Evolutionary conservation across 2,113 vertebrate species (phyloP), one percentile per base, ranked within the genome.

Genomic region (Seriola quinqueradiata): DNA sequence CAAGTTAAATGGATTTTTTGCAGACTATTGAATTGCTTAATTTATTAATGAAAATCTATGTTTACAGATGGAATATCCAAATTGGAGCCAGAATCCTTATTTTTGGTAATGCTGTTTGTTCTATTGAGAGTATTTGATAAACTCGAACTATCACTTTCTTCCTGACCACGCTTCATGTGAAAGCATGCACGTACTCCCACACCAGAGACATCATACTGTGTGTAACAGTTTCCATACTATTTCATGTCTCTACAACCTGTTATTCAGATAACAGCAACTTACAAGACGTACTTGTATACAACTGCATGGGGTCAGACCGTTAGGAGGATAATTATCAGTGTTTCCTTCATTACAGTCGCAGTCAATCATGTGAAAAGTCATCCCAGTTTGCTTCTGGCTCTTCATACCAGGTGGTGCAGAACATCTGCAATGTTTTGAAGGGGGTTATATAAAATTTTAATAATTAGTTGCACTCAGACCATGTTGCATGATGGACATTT

Each of bases 1-100:
- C 71, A 73, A 90, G 46, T 61, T 81, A 65, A 83, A 90, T 90
- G 8, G 75, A 74, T 87, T 83, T 83, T 88, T 85, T 75, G 59
- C 70, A 82, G 75, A 83, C 70, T 83, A 75, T 69, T 83, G 50
- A 83, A 83, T 87, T 87, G 72, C 42, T 75, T 81, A 59, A 80
- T 80, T 83, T 84, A 61, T 84, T 46, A 69, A 87, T 84, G 44
- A 81, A 86, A 89, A 83, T 83, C 61, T 68, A 17, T 77, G 60
- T 88, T 89, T 86, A 72, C 65, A 85, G 52, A 86, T 81, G 36
- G 42, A 76, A 68, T 48, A 57, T 44, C 28, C 42, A 77, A 81
- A 82, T n/a, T 75, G 32, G 52, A 86, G 13, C 42, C 66, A 65
- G 65, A 77, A 63, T n/a, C 8, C 13, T 3, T 81, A 64, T 64